Percentiles rank a stretch among this genome's conserved stretches.
Evolutionary conservation across 2,113 vertebrate genomes (phyloP).

Genomic region (Chaetodon trifascialis): DNA sequence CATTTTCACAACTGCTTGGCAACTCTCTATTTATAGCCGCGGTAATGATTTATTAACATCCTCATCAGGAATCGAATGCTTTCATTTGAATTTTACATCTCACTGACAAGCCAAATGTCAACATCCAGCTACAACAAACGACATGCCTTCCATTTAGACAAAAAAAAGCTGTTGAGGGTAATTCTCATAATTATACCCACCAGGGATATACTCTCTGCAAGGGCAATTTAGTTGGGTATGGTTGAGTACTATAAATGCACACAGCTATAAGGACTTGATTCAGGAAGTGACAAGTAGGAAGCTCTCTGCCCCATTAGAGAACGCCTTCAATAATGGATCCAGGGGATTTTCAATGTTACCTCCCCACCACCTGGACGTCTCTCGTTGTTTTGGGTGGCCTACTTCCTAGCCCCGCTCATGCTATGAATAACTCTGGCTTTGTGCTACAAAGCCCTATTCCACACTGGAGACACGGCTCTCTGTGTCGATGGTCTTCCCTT

Average conservation of each 20-base stretch:
- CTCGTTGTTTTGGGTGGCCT: conserved; percentile 74
- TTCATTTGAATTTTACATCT: conserved; percentile 72
- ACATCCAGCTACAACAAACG: conserved; percentile 51
- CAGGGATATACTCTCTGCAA: conserved; percentile 66
- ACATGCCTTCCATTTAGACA: conserved; percentile 58
- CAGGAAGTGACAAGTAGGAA: conserved; percentile 70
- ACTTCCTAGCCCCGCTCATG: conserved; percentile 65
- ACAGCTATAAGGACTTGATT: conserved; percentile 66
- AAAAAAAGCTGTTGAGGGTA: conserved; percentile 67
- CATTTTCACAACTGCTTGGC: conserved; percentile 76
- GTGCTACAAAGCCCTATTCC: conserved; percentile 48
- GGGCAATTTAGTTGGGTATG: conserved; percentile 66
- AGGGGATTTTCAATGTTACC: conserved; percentile 61
- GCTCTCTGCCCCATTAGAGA: conserved; percentile 58
- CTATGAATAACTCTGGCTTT: conserved; percentile 75
- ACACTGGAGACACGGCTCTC: conserved; percentile 32
- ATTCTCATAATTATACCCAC: conserved; percentile 76
- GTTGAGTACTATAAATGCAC: conserved; percentile 62
- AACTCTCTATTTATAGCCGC: conserved; percentile 82
- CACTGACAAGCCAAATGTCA: conserved; percentile 65
- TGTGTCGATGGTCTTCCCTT: conserved; percentile 36
- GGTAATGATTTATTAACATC: conserved; percentile 78
- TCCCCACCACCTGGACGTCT: conserved; percentile 72
- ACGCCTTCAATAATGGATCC: conserved; percentile 71
- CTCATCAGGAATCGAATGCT: conserved; percentile 76